Conservation (phyloP, 2,113 vertebrate species). For the Carlito syrichta region DNA sequence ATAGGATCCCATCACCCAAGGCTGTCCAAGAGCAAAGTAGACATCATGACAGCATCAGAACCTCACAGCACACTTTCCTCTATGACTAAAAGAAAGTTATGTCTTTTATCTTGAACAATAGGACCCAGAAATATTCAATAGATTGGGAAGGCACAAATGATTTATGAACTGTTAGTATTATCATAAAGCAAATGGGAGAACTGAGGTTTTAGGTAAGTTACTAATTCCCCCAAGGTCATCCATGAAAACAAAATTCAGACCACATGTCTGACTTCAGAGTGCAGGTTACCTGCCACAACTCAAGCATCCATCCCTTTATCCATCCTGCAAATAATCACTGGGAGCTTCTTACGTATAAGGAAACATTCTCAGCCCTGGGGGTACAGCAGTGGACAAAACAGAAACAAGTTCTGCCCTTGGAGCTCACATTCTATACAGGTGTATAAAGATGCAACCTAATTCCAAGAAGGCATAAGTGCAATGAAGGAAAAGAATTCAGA, state of each 20-base stretch:
- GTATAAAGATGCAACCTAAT: neutral
- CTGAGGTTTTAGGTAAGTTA: neutral
- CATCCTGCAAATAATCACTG: neutral
- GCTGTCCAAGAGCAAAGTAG: too few relatives aligned
- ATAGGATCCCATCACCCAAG: neutral
- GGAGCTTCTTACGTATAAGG: neutral
- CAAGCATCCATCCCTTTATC: neutral
- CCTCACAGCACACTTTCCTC: neutral
- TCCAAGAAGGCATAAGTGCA: neutral
- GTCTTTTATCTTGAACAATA: neutral
- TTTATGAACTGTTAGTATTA: too few relatives aligned
- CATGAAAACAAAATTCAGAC: neutral
- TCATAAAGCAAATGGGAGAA: constrained; percentile 2
- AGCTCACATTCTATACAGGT: neutral
- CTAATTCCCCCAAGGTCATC: neutral
- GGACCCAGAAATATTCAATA: neutral
- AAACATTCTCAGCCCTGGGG: neutral
- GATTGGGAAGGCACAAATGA: neutral
- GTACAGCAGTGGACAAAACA: neutral
- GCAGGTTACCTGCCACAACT: neutral
- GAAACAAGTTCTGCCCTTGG: neutral
- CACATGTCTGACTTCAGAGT: neutral
- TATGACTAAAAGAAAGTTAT: neutral
- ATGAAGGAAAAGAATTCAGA: neutral
- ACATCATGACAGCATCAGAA: neutral